phyloP scores from a whole-genome alignment of 2,113 vertebrate species.

The Xiphorhynchus elegans region DNA sequence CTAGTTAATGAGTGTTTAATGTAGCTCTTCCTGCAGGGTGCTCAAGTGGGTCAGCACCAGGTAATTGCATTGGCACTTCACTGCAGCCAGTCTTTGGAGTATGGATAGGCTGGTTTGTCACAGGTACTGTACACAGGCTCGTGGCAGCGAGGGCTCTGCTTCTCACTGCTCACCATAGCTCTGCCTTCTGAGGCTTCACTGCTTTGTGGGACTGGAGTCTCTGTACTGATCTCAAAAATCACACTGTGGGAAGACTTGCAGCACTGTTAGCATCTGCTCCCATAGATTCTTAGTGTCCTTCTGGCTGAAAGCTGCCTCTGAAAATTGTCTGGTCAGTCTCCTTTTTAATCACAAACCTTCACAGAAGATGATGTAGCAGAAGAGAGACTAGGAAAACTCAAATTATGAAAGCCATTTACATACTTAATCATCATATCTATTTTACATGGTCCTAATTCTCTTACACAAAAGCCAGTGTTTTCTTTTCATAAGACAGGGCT shows the following conservation, averaged over 20 bases:
- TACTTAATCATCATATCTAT: neutral
- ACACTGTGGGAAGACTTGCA: neutral
- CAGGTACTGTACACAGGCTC: neutral
- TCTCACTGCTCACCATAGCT: neutral
- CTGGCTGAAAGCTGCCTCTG: neutral
- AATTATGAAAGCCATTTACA: neutral
- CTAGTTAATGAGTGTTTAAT: neutral
- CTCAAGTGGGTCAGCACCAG: neutral
- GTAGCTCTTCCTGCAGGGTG: neutral
- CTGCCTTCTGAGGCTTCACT: accelerated
- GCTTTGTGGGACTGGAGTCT: neutral
- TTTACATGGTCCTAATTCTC: neutral
- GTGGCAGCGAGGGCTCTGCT: accelerated
- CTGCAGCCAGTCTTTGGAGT: neutral
- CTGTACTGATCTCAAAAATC: neutral
- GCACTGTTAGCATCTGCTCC: neutral
- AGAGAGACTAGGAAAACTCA: neutral
- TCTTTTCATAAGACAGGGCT: neutral
- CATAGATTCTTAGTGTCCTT: neutral
- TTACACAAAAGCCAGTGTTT: neutral
- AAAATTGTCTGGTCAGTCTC: neutral
- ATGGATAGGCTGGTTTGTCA: neutral
- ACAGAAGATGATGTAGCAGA: neutral
- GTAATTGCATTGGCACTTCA: neutral
- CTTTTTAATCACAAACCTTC: neutral